Evolutionary conservation across 2,797 vertebrate species (phyloP).

Genomic region (Brachyalestes nurse): DNA sequence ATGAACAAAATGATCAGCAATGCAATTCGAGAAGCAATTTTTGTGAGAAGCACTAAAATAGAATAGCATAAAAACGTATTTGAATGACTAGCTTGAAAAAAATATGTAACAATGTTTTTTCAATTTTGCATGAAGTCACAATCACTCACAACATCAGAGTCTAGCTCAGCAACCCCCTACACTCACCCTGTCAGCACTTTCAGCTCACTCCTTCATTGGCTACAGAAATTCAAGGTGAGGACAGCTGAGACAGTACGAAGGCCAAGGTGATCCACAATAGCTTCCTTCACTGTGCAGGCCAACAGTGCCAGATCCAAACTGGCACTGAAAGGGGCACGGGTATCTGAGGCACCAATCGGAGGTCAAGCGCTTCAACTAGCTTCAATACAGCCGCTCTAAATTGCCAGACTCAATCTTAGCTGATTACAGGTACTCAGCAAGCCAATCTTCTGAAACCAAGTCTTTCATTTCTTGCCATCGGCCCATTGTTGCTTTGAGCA

Average conservation of each 20-base stretch:
- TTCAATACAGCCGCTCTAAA: conserved; percentile 5
- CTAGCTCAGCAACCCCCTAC: conserved; percentile 18
- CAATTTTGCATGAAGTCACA: conserved; percentile 7
- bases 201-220: conserved; percentile 24
- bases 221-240: conserved; percentile 32
- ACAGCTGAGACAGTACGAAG: conserved; percentile 32
- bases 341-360: conserved; percentile 10
- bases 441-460: conserved; percentile 19
- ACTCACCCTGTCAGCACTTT: conserved; percentile 35
- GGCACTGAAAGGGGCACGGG: conserved; percentile 12
- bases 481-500: neutral
- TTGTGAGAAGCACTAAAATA: too few species aligned
- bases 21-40: too few species aligned
- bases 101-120: neutral
- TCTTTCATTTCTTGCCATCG: neutral
- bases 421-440: conserved; percentile 15
- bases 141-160: conserved; percentile 15
- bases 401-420: neutral
- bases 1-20: too few species aligned
- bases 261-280: conserved; percentile 35
- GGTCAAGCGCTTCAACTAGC: conserved; percentile 24
- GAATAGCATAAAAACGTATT: too few species aligned
- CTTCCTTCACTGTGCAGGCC: conserved; percentile 20
- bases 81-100: too few species aligned
- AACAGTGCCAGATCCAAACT: conserved; percentile 24